phyloP scores from a whole-genome alignment of 2,888 invertebrate species.

The Stomorhina lunata region DNA sequence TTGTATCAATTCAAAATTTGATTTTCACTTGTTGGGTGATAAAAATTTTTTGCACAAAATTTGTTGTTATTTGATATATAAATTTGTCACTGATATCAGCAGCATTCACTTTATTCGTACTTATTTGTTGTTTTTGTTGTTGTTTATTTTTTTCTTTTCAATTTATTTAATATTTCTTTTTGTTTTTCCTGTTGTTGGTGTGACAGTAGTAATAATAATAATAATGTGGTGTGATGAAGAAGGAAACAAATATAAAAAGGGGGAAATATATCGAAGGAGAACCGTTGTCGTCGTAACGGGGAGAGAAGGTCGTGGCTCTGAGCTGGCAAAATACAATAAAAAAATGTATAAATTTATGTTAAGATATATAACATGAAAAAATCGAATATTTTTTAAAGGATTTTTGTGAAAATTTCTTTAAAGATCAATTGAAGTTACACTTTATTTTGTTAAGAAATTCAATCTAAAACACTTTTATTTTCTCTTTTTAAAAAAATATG shows the following conservation, averaged over 20 bases:
- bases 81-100: constrained; percentile 53
- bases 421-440: background rate
- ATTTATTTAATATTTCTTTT: too few species aligned
- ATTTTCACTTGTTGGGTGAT: constrained; percentile 11
- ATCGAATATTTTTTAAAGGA: background rate
- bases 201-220: constrained; percentile 29
- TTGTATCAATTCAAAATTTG: background rate
- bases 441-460: background rate
- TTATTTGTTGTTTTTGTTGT: constrained; percentile 33
- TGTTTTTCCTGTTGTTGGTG: background rate
- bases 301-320: constrained; percentile 61
- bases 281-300: constrained; percentile 55
- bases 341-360: constrained; percentile 26
- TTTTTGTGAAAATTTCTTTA: background rate
- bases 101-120: constrained; percentile 50
- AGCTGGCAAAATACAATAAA: constrained; percentile 62
- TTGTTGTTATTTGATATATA: constrained; percentile 19
- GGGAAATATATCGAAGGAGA: constrained; percentile 52
- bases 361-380: constrained; percentile 17
- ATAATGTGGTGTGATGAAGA: constrained; percentile 46
- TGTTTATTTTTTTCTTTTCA: constrained; percentile 28
- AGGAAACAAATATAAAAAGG: constrained; percentile 62
- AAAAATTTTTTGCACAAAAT: constrained; percentile 36
- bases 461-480: background rate
- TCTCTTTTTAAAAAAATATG: background rate